Conservation (phyloP, 2,113 vertebrate species). For the Strix aluco region DNA sequence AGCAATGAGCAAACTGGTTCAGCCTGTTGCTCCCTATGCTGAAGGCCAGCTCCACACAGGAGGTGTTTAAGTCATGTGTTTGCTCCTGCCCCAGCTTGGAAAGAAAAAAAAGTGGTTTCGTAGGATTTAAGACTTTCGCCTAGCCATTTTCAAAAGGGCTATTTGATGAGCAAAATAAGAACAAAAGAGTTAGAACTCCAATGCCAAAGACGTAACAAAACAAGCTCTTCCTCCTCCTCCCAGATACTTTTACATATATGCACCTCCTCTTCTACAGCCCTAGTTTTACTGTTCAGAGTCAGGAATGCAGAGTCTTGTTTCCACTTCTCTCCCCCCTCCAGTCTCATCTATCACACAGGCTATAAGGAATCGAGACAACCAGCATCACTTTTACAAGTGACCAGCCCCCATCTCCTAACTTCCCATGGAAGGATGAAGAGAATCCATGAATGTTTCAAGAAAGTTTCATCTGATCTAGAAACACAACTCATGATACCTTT, state of each 20-base stretch:
- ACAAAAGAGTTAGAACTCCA: background rate
- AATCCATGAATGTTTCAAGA: background rate
- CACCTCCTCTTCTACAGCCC: background rate
- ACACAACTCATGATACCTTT: background rate
- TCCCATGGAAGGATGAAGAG: background rate
- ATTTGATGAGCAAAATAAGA: background rate
- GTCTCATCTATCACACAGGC: background rate
- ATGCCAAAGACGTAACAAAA: background rate
- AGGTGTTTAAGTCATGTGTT: constrained; percentile 16
- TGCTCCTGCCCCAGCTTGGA: constrained; percentile 12
- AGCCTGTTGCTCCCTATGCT: constrained; percentile 41
- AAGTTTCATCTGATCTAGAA: background rate
- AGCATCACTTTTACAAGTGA: background rate
- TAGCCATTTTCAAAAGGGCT: background rate
- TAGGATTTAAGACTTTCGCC: background rate
- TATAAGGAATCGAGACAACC: background rate
- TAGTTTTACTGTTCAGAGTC: background rate
- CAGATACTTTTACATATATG: background rate
- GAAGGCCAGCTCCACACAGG: background rate
- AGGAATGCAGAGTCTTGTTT: background rate
- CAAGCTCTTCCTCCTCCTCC: background rate
- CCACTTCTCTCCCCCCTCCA: background rate
- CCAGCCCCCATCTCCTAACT: background rate
- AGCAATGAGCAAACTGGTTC: constrained; percentile 43
- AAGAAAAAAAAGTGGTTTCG: background rate